Base-by-base conservation (phyloP, 2,113 vertebrate species). In the Narcine bancroftii region DNA sequence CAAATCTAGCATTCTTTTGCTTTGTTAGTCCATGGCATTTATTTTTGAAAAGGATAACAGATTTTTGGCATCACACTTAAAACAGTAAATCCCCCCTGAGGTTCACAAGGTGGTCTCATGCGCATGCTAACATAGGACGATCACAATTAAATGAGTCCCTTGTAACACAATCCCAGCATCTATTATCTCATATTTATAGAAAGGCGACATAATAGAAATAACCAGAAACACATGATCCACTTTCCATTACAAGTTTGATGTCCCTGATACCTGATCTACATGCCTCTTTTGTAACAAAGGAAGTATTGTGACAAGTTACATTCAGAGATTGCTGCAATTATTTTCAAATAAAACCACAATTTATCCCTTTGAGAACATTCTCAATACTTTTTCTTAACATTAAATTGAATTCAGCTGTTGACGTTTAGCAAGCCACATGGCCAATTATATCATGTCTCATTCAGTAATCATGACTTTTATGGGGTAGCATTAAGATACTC, bases 151-250 rank as follows among this genome's bases (percentile, higher is more conserved):
- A 36, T 87, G 60, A 60, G 33, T 87, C 53, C 53, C 53, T 60
- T 60, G 81, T 87, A 87, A 87, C 53, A 36, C 53, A 87, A 87
- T 36, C 42, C 50, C 53, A 87, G 50, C n/a, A 87, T 60, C 53
- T 19, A 60, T 60, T 36, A 87, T 21, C 81, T 39, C 36, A 87
- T 36, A 19, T 87, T 87, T n/a, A 53, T 50, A 87, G 6, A n/a
- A 87, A 87, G 53, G 0, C 53, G 36, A 63, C 39, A 17, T 56
- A 87, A 60, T n/a, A 87, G 81, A 60, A 60, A 87, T 87, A 87
- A 87, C 15, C 53, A 87, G 81, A 87, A 87, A 63, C 81, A 63
- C 56, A 87, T 60, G 81, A 60, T 29, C 2, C n/a, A 87, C 36
- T n/a, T 87, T 17, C 53, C 33, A 85, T 60, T 56, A 60, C 53